Conservation (phyloP, 2,797 vertebrate species). For the Sphenopsis melanotis region DNA sequence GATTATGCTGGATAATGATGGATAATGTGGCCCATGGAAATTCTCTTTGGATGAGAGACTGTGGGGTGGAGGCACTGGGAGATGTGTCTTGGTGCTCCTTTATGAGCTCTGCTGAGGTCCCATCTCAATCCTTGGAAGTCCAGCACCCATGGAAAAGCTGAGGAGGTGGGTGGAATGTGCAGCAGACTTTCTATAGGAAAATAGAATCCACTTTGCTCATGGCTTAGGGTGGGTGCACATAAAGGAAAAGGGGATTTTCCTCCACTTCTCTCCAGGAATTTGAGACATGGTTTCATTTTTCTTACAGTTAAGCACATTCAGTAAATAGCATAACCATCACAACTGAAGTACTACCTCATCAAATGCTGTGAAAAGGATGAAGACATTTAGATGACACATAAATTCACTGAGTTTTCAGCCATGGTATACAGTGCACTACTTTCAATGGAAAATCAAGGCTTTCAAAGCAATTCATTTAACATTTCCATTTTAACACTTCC, state of each 20-base stretch:
- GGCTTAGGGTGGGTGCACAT: neutral
- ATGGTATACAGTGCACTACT: neutral
- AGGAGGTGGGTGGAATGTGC: neutral
- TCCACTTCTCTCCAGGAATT: neutral
- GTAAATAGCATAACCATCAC: neutral
- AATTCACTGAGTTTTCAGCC: neutral
- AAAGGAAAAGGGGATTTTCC: neutral
- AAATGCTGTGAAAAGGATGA: neutral
- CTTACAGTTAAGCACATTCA: neutral
- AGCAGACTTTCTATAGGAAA: neutral
- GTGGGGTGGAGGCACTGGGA: neutral
- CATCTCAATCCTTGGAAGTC: neutral
- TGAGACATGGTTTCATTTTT: neutral
- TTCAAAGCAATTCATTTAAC: slow-evolving; percentile 22
- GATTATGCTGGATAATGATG: neutral
- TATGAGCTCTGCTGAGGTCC: neutral
- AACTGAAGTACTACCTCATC: neutral
- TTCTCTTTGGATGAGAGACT: neutral
- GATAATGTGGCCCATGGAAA: neutral
- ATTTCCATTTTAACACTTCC: slow-evolving; percentile 37
- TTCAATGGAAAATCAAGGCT: slow-evolving; percentile 38
- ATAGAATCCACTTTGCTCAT: neutral
- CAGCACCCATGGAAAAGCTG: neutral
- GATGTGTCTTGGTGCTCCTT: neutral
- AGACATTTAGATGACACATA: neutral